These are phyloP conservation scores for Lateolabrax maculatus DNA, from an alignment of 2,797 vertebrate species.

Conservation along the genomic window DNA sequence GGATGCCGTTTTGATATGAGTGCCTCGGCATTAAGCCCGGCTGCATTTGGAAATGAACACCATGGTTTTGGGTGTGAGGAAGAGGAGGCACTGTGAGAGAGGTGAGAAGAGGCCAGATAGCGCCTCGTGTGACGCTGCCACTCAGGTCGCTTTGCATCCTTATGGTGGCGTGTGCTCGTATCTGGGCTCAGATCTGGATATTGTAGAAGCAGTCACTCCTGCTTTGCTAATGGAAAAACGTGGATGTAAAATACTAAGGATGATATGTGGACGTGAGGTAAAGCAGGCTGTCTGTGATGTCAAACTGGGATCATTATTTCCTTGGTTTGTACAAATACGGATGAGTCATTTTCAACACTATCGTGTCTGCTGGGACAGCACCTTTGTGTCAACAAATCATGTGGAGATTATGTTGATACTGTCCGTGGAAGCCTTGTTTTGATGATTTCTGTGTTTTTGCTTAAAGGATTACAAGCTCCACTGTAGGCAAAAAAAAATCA, in stretches of 20 bases:
- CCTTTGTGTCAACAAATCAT: slow-evolving; percentile 51
- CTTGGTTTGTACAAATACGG: slow-evolving; percentile 41
- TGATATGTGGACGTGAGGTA: slow-evolving; percentile 42
- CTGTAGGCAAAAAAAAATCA: slow-evolving; percentile 15
- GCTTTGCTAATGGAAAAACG: slow-evolving; percentile 4
- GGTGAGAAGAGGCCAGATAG: slow-evolving; percentile 76
- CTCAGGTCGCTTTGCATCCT: slow-evolving; percentile 60
- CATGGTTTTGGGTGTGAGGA: slow-evolving; percentile 77
- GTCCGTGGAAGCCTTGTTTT: slow-evolving; percentile 15
- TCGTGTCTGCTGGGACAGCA: slow-evolving; percentile 48
- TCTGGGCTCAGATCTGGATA: slow-evolving; percentile 45
- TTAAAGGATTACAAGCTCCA: slow-evolving; percentile 17
- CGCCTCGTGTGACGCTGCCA: slow-evolving; percentile 56
- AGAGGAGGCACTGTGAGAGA: slow-evolving; percentile 78
- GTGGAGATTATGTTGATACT: slow-evolving; percentile 28
- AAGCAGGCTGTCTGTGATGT: slow-evolving; percentile 45
- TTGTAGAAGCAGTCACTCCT: slow-evolving; percentile 10
- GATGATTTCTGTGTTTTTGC: slow-evolving; percentile 21
- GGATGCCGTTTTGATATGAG: slow-evolving; percentile 58
- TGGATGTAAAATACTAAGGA: slow-evolving; percentile 28
- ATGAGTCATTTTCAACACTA: slow-evolving; percentile 68
- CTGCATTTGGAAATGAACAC: slow-evolving; percentile 70
- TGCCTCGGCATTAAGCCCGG: slow-evolving; percentile 44
- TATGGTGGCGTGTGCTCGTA: slow-evolving; percentile 35
- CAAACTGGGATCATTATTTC: slow-evolving; percentile 45